Base-by-base conservation (phyloP, 1,140 invertebrate species). In the Diabrotica virgifera region DNA sequence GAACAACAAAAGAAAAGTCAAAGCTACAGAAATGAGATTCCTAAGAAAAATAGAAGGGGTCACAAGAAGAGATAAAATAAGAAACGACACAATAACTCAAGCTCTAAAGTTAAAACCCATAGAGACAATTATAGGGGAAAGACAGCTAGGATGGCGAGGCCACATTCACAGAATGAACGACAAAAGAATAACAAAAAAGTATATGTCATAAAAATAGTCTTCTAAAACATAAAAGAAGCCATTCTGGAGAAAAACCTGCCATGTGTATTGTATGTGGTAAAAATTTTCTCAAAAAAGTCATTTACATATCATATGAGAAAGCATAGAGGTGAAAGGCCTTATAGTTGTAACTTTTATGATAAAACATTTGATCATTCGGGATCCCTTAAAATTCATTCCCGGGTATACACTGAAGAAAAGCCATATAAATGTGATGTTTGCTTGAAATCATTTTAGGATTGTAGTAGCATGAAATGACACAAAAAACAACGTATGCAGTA, bases 221-320 rank as follows among this genome's bases (percentile, higher is more conserved):
- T 14, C 60, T 66, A 10, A 72, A 68, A 52, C 93, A 96, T 74
- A 87, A 86, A 80, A 76, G 89, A 11, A 85, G 85, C 12, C 90
- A 92, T 65, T 86, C 85, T 0, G 85, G 89, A 0, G 88, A 90
- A 65, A 84, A 86, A 61, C 89, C 90, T 0, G 90, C 88, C 72
- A 81, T 84, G 60, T 95, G 93, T 74, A 84, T 85, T 40, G 82
- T 89, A 0, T 95, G 92, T 74, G 82, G 83, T 0, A 87, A 67
- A 82, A 84, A 2, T 94, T 93, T 73, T 87, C 85, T 5, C 82
- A 89, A 4, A 81, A 84, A n/a, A 84, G 85, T 2, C 82, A 90
- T 67, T 78, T 91, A 85, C 86, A 5, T 84, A 84, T 35, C 89
- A 92, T 72, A 77, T 85, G 11, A 79, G 85, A 51, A 84, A 84